Evolutionary conservation across 2,113 vertebrate genomes (phyloP), one percentile per base, ranked within the genome.

Genomic region (Leucosticte australis): DNA sequence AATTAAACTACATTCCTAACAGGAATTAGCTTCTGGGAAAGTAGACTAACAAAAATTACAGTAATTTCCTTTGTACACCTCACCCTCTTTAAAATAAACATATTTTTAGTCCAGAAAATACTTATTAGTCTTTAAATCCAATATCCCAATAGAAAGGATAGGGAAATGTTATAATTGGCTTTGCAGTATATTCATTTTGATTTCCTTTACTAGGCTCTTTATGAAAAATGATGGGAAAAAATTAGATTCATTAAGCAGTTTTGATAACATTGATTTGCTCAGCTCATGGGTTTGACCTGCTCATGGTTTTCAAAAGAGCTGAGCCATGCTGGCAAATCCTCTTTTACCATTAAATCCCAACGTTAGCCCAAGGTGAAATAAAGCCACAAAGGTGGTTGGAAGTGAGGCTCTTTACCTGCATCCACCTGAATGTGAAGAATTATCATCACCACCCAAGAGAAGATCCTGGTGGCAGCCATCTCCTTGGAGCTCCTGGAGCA

Each of bases 371-470:
- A 9, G 19, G 21, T 50, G 30, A 75, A 89, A 67, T 9, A 55
- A 0, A 76, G 33, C 33, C 24, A 24, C 14, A 50, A 50, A 62
- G 44, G 24, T 11, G 33, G 68, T 44, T 2, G 42, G 47, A 87
- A 94, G 2, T 16, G 23, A 76, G 15, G 55, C 23, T 24, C 59
- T 49, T 95, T 96, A 97, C 96, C 96, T 97, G 94, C 53, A 65
- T 47, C 39, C 64, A 13, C 21, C 13, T 60, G 83, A 33, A 69
- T 26, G 5, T 30, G 63, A 26, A 84, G 87, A 63, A 55, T 37
- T 42, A 86, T 20, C 47, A 95, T 18, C 42, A 94, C 15, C 85
- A 90, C 20, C 96, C 95, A 96, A 81, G 22, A 27, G 16, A 95
- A 70, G 59, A 90, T 76, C 90, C 44, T 56, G 35, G 37, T 76